A percentile compares a stretch with the other conserved stretches of the same genome.
Conservation (phyloP, 2,888 invertebrate species). For the Orthonychiurus folsomi region DNA sequence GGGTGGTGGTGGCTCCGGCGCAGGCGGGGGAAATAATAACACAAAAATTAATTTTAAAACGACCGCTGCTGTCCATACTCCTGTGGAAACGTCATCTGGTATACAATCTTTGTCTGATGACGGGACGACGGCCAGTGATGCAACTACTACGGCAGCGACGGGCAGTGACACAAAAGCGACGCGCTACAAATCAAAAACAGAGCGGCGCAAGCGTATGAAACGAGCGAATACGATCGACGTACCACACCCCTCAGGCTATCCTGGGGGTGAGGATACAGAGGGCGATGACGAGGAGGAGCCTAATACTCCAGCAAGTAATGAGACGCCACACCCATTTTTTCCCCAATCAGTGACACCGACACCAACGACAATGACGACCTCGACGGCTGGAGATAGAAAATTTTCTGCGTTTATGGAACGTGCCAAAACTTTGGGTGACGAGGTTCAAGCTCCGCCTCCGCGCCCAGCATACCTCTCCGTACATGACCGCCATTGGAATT, state of each 20-base stretch:
- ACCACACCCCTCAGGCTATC: slow-evolving; percentile 57
- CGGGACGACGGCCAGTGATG: slow-evolving; percentile 22
- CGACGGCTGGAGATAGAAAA: slow-evolving; percentile 50
- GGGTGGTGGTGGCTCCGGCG: slow-evolving; percentile 1
- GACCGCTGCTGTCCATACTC: neutral
- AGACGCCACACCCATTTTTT: slow-evolving; percentile 72
- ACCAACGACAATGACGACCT: slow-evolving; percentile 41
- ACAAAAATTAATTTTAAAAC: neutral
- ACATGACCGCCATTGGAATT: slow-evolving; percentile 64
- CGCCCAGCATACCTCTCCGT: slow-evolving; percentile 41
- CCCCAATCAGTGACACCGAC: neutral
- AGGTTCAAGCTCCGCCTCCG: too few relatives aligned
- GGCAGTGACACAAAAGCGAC: slow-evolving; percentile 21
- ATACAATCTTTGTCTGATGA: neutral
- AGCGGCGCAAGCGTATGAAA: slow-evolving; percentile 69
- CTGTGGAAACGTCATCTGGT: neutral
- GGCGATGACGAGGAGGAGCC: slow-evolving; percentile 45
- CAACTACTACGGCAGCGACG: slow-evolving; percentile 9
- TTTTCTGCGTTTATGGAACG: slow-evolving; percentile 77
- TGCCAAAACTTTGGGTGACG: slow-evolving; percentile 53
- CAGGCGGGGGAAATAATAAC: slow-evolving; percentile 8
- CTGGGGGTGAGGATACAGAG: slow-evolving; percentile 44
- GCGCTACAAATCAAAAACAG: slow-evolving; percentile 42
- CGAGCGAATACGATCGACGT: slow-evolving; percentile 83
- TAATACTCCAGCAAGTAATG: slow-evolving; percentile 55